Evolutionary conservation across 2,113 vertebrate genomes (phyloP).

Genomic region (Rissa tridactyla): DNA sequence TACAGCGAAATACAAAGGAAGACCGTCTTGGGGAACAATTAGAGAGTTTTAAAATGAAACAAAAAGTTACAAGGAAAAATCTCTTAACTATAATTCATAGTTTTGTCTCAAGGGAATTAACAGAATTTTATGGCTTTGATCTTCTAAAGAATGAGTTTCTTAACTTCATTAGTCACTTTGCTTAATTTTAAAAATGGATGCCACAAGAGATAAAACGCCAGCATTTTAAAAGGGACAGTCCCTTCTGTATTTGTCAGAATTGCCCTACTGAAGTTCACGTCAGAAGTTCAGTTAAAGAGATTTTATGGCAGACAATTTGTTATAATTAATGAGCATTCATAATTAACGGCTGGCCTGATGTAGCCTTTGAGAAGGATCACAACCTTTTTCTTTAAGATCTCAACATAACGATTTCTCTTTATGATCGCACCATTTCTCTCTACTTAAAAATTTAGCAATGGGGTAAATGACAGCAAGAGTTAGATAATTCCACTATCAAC

Average conservation of each 20-base stretch:
- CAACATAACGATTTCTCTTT: not conserved
- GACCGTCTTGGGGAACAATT: not conserved
- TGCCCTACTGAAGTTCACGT: not conserved
- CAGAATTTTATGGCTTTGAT: slow-evolving; percentile 16
- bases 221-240: not conserved
- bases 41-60: not conserved
- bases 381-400: not conserved
- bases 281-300: not conserved
- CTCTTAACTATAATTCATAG: not conserved
- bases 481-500: not conserved
- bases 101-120: slow-evolving; percentile 9
- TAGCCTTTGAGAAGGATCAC: not conserved
- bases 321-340: slow-evolving; percentile 10
- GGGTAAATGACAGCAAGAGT: not conserved
- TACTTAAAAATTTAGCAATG: not conserved
- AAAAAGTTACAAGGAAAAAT: not conserved
- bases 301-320: not conserved
- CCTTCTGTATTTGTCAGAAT: not conserved
- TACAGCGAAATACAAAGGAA: not conserved
- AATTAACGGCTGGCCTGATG: slow-evolving; percentile 16
- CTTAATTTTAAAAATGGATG: not conserved
- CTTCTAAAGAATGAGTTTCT: not conserved
- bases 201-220: not conserved
- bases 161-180: not conserved
- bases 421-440: not conserved